These are phyloP conservation scores for Nixonia krombeini DNA, from an alignment of 1,140 invertebrate genomes.

Conservation along the genomic window DNA sequence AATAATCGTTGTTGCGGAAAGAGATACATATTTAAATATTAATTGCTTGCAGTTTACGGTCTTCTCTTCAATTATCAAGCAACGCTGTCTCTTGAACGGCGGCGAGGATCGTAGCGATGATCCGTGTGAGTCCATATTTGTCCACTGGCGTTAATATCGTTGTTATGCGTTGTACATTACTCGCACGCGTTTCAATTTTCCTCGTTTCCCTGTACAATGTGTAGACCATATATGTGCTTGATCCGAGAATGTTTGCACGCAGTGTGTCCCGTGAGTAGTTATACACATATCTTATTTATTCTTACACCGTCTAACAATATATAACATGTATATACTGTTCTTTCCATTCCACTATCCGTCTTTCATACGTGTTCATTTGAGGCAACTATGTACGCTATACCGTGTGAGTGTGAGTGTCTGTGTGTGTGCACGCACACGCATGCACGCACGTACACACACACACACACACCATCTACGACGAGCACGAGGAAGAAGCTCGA, in stretches of 20 bases:
- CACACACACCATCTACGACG: background rate
- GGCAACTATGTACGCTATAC: constrained; percentile 8
- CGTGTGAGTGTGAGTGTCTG: too few species aligned
- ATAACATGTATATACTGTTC: too few species aligned
- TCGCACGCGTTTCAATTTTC: constrained; percentile 18
- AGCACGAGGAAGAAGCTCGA: constrained; percentile 19
- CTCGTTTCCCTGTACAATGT: background rate
- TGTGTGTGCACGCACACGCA: too few species aligned
- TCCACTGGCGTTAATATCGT: too few species aligned
- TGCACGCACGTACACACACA: too few species aligned
- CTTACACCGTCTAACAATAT: constrained; percentile 23
- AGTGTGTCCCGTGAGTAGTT: constrained; percentile 18
- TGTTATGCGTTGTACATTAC: too few species aligned
- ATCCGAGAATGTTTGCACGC: constrained; percentile 27
- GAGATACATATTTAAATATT: too few species aligned
- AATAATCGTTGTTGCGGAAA: too few species aligned
- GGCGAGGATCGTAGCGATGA: constrained; percentile 39
- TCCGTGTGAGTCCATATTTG: constrained; percentile 17
- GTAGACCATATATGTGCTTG: background rate
- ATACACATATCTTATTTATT: constrained; percentile 33
- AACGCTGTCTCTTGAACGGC: too few species aligned
- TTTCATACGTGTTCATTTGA: constrained; percentile 18
- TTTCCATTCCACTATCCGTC: constrained; percentile 21
- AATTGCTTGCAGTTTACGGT: too few species aligned
- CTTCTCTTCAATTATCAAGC: too few species aligned